A percentile compares a stretch with the other conserved stretches of the same genome.
These are phyloP conservation scores for Sarcophaga caerulescens DNA, from an alignment of 2,888 invertebrate genomes.

Conservation along the genomic window DNA sequence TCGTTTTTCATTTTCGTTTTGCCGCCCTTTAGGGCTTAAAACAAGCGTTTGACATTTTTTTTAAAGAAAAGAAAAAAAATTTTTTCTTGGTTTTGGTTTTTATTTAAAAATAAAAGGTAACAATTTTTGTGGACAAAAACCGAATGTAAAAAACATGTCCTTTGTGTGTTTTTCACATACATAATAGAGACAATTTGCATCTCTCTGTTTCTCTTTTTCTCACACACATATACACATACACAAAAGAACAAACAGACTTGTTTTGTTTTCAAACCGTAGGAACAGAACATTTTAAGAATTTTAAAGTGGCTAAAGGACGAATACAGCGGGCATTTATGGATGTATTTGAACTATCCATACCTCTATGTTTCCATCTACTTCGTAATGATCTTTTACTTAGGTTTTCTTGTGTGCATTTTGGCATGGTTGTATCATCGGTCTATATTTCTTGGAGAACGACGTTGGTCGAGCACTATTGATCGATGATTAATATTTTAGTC, in stretches of 20 bases:
- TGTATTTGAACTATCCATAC: background rate
- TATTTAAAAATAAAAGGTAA: background rate
- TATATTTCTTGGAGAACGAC: too few relatives aligned
- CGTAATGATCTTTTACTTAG: too few relatives aligned
- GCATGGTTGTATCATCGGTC: too few relatives aligned
- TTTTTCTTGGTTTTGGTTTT: background rate
- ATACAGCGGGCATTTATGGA: background rate
- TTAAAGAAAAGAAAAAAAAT: background rate
- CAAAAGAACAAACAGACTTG: background rate
- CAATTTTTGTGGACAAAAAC: background rate
- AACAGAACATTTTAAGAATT: background rate
- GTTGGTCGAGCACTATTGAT: too few relatives aligned
- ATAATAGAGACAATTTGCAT: background rate
- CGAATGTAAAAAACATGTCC: background rate
- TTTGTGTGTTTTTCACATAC: slow-evolving; percentile 15
- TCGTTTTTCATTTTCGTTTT: background rate
- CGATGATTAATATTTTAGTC: too few relatives aligned
- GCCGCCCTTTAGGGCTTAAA: slow-evolving; percentile 10
- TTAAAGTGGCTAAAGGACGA: slow-evolving; percentile 19
- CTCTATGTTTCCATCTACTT: too few relatives aligned
- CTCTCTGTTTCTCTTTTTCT: background rate
- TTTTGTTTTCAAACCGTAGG: background rate
- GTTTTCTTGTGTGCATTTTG: too few relatives aligned
- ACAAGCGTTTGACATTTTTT: background rate
- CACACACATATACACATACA: background rate